phyloP scores from a whole-genome alignment of 2,888 invertebrate species.

The Macaria notata region DNA sequence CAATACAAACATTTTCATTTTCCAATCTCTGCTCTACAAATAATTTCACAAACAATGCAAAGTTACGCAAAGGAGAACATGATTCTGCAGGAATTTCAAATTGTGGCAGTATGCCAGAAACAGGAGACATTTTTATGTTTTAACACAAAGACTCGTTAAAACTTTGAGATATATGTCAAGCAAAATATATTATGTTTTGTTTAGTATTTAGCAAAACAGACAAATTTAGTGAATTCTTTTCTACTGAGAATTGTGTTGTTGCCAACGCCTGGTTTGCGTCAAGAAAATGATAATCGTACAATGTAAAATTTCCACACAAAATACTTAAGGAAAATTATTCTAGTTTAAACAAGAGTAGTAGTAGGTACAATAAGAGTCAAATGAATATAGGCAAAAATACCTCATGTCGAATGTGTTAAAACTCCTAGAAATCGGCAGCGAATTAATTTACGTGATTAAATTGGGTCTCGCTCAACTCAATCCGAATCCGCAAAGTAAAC shows the following conservation, averaged over 20 bases:
- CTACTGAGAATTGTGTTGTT: not conserved
- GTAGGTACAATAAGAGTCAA: too few relatives aligned
- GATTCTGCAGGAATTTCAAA: conserved; percentile 34
- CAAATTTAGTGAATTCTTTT: conserved; percentile 21
- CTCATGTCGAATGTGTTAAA: too few relatives aligned
- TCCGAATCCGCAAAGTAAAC: conserved; percentile 46
- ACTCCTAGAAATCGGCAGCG: too few relatives aligned
- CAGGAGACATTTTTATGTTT: conserved; percentile 36
- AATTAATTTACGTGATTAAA: conserved; percentile 31
- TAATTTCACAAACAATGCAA: too few relatives aligned
- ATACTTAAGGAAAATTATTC: too few relatives aligned
- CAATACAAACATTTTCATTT: too few relatives aligned
- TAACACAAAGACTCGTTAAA: conserved; percentile 41
- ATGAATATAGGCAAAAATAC: too few relatives aligned
- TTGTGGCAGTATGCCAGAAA: conserved; percentile 44
- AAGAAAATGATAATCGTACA: too few relatives aligned
- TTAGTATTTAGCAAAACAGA: conserved; percentile 24
- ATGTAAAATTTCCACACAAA: too few relatives aligned
- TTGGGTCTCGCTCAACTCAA: conserved; percentile 37
- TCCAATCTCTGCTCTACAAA: too few relatives aligned
- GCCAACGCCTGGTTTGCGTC: not conserved
- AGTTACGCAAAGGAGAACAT: conserved; percentile 7
- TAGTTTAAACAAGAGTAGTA: too few relatives aligned
- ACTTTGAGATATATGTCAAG: conserved; percentile 34
- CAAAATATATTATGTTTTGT: conserved; percentile 40